These are phyloP conservation scores for Pangasianodon gigas DNA, from an alignment of 2,113 vertebrate species.

Conservation along the genomic window DNA sequence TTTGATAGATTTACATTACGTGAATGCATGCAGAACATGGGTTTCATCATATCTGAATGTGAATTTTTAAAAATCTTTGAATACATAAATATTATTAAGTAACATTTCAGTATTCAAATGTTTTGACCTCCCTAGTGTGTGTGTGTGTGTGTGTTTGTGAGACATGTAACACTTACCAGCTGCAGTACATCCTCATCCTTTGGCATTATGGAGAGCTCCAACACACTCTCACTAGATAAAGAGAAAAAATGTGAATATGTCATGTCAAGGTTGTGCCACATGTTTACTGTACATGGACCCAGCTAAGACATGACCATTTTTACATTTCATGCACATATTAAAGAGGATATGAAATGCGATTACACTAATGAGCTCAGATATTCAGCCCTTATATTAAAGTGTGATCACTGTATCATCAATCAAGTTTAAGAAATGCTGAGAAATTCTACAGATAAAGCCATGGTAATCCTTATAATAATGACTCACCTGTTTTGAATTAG, in stretches of 20 bases:
- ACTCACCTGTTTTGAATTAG: slow-evolving; percentile 97
- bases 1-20: neutral
- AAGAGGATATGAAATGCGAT: neutral
- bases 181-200: slow-evolving; percentile 96
- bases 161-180: slow-evolving; percentile 82
- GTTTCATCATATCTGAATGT: neutral
- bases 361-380: neutral
- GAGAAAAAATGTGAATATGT: slow-evolving; percentile 12
- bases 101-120: neutral
- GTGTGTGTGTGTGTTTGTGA: neutral
- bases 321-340: neutral
- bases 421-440: neutral
- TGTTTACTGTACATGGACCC: neutral
- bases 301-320: neutral
- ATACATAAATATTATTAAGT: neutral
- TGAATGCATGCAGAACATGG: neutral
- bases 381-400: neutral
- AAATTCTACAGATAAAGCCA: neutral
- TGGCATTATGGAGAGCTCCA: slow-evolving; percentile 98
- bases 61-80: neutral
- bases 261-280: neutral
- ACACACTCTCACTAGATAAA: slow-evolving; percentile 80
- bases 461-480: neutral
- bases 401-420: neutral
- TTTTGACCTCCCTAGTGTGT: neutral